Base-by-base conservation (phyloP, 2,797 vertebrate species). In the Buceros bicornis region DNA sequence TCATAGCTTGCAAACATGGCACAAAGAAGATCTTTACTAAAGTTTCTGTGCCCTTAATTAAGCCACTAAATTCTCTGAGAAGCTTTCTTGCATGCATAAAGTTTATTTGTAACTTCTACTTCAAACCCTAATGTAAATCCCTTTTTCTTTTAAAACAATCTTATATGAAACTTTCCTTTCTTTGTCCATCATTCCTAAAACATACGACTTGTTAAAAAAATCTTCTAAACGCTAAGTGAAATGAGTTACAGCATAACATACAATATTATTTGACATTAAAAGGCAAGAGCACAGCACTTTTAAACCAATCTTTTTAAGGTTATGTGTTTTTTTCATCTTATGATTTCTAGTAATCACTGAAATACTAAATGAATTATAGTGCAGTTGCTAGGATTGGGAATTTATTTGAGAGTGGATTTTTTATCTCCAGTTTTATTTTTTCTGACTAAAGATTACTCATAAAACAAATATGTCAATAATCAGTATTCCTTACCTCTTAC, bases 1-100 rank as follows among this genome's bases (percentile, higher is more conserved):
- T 97, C 73, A 93, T 31, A 62, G 90, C 96, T 95, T 97, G 97
- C 78, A 97, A 96, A 97, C 98, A 97, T 78, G 94, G 96, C 87
- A 95, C 85, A 82, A 76, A 58, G 73, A 96, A 56, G 53, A 66
- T 62, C 50, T 97, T 94, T 95, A 74, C 90, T 92, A 86, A 95
- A 97, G 64, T 98, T 83, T 90, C 91, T 51, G 60, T 81, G 62
- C 78, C 87, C 69, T 95, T 95, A 74, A 91, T 97, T 51, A 91
- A 95, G 77, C 74, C 97, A 94, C 82, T 96, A 97, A 92, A 56
- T 57, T 80, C n/a, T 58, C 35, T 80, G 8, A 54, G 17, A 40
- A 80, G 43, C 42, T 97, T 92, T 87, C 50, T 65, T 86, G 19
- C 13, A 19, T 50, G 25, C 16, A 42, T 72, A 15, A 66, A 74